Conservation (phyloP, 2,888 invertebrate species). For the Saturnia pavonia region DNA sequence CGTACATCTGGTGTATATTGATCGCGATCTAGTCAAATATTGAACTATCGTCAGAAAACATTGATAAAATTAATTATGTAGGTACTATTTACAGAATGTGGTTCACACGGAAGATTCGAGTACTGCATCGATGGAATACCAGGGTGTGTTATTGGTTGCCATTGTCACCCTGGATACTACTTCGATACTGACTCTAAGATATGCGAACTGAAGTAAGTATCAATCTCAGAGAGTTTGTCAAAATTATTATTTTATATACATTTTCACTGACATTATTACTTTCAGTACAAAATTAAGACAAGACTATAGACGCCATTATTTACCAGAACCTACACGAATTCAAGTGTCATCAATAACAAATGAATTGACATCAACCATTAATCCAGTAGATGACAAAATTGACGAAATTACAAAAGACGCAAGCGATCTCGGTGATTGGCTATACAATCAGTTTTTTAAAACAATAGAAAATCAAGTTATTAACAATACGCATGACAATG, state of each 20-base stretch:
- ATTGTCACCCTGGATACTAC: conserved; percentile 73
- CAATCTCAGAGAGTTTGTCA: neutral
- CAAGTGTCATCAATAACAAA: conserved; percentile 26
- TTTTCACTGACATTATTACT: conserved; percentile 25
- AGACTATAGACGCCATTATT: conserved; percentile 46
- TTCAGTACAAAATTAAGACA: conserved; percentile 60
- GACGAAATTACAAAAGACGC: conserved; percentile 58
- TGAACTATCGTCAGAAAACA: neutral
- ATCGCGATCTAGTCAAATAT: neutral
- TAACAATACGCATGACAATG: conserved; percentile 53
- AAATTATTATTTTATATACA: neutral
- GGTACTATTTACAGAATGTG: conserved; percentile 61
- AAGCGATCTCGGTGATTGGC: conserved; percentile 71
- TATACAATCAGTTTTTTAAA: conserved; percentile 75
- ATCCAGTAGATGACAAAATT: conserved; percentile 45
- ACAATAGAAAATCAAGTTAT: conserved; percentile 72
- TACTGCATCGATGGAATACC: conserved; percentile 69
- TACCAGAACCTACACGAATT: conserved; percentile 42
- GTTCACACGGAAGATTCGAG: conserved; percentile 68
- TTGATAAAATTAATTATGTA: neutral
- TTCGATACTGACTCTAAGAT: conserved; percentile 73
- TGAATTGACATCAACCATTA: conserved; percentile 36
- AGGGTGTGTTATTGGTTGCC: conserved; percentile 73
- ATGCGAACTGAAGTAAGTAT: conserved; percentile 69
- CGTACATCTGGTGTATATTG: neutral